These are phyloP conservation scores for Holacanthella duospinosa DNA, from an alignment of 2,888 invertebrate species.

Conservation along the genomic window DNA sequence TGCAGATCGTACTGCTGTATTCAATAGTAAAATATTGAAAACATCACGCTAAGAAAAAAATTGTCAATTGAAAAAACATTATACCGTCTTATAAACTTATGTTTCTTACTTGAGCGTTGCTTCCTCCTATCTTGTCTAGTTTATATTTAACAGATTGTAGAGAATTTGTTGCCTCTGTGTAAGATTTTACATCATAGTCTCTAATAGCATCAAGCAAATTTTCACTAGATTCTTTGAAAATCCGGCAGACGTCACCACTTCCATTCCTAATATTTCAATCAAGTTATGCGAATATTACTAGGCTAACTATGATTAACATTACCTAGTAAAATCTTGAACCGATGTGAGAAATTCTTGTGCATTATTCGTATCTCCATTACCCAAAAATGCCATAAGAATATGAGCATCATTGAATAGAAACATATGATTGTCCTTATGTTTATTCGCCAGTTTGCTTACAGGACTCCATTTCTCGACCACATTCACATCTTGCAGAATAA, in stretches of 20 bases:
- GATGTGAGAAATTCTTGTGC: slow-evolving; percentile 1
- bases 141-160: not conserved
- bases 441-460: slow-evolving; percentile 2
- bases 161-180: not conserved
- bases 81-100: no score
- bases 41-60: slow-evolving; percentile 7
- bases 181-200: not conserved
- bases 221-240: not conserved
- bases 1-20: slow-evolving; percentile 4
- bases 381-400: slow-evolving; percentile 17
- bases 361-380: not conserved
- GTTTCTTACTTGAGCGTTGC: slow-evolving; percentile 9
- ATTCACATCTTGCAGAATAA: not conserved
- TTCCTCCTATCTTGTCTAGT: slow-evolving; percentile 4
- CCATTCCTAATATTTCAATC: not conserved
- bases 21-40: slow-evolving; percentile 6
- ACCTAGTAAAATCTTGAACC: not conserved
- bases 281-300: not conserved
- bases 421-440: slow-evolving; percentile 2
- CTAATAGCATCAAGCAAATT: not conserved
- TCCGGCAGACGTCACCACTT: not conserved
- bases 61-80: no score
- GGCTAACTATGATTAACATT: not conserved
- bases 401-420: slow-evolving; percentile 17
- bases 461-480: slow-evolving; percentile 5